Evolutionary conservation across 2,797 vertebrate species (phyloP), one percentile per base, ranked within the genome.

Genomic region (Meriones psammophilus): DNA sequence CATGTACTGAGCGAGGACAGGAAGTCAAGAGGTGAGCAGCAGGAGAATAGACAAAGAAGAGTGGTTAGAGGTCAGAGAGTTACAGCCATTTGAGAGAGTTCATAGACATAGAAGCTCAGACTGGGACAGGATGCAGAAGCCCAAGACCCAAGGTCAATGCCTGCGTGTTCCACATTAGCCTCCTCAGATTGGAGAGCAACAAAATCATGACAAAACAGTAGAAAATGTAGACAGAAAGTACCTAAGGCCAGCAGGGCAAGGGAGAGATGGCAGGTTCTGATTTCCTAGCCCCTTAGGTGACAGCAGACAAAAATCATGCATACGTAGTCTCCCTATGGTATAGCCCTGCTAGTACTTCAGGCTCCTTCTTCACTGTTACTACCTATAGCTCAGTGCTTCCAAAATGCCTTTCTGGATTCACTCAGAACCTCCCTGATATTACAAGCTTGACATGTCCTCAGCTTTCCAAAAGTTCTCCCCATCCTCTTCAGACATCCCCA

Each of bases 1-100:
- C 99, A 99, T 99, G 99, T 98, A 99, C 99, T 99, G 99, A 98
- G 98, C 97, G 97, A 98, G 96, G 97, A 98, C 98, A 98, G 97
- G 99, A 99, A 98, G 98, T 99, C 98, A 98, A 99, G 98, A 98
- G 92, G 98, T 97, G 98, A 98, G 98, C 96, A 96, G 97, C 89
- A 87, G 88, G 10, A 98, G 93, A 95, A 99, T 97, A 98, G 97
- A 98, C 97, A 98, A 94, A 98, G 98, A 98, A 98, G 96, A 98
- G 95, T 84, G 17, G 92, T 97, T 97, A 97, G 95, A 93, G 39
- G 69, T 93, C 89, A 84, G 90, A 78, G 88, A 94, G 68, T 93
- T 69, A 92, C 8, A 96, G 93, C 18, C 88, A 95, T 83, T 79
- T 28, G 76, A 46, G 93, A 92, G 66, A 97, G 73, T 74, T 73